Conservation (phyloP, 92 coral and sea anemone genomes). For the Ricordea florida region DNA sequence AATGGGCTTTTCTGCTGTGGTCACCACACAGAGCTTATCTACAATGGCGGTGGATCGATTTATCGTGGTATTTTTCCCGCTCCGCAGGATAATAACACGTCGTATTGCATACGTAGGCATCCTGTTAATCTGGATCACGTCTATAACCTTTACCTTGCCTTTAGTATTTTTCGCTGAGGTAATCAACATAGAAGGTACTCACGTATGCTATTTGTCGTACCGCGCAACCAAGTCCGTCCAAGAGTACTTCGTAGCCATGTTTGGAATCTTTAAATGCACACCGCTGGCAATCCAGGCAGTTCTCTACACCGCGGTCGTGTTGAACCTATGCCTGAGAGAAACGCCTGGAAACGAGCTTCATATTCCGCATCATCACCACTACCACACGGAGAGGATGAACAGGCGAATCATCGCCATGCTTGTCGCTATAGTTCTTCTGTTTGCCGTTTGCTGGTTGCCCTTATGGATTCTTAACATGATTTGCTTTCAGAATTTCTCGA, state of each 20-base stretch:
- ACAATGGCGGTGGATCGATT: slow-evolving; percentile 44
- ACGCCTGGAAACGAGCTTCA: slow-evolving; percentile 45
- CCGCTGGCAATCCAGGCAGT: slow-evolving; percentile 12
- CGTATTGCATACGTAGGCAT: slow-evolving; percentile 1
- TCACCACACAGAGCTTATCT: slow-evolving; percentile 28
- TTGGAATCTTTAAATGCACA: slow-evolving; percentile 6
- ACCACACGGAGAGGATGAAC: slow-evolving; percentile 37
- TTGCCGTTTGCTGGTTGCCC: slow-evolving; percentile 40
- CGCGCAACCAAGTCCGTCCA: neutral
- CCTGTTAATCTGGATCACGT: slow-evolving; percentile 1
- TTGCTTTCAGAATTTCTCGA: slow-evolving; percentile 8
- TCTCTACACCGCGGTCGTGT: slow-evolving; percentile 15
- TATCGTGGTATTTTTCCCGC: slow-evolving; percentile 38
- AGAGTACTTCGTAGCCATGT: slow-evolving; percentile 16
- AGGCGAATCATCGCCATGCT: slow-evolving; percentile 32
- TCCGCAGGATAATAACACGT: slow-evolving; percentile 16
- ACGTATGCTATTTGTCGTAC: slow-evolving; percentile 1
- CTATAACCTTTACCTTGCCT: slow-evolving; percentile 3
- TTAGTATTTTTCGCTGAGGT: neutral
- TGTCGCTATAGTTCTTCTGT: slow-evolving; percentile 16
- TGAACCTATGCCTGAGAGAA: slow-evolving; percentile 28
- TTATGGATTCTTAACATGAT: slow-evolving; percentile 4
- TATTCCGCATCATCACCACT: slow-evolving; percentile 28
- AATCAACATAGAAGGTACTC: neutral
- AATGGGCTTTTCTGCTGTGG: slow-evolving; percentile 8